Percentiles rank a stretch among this genome's conserved stretches.
Evolutionary conservation across 2,113 vertebrate species (phyloP).

Genomic region (Mionectes macconnelli): DNA sequence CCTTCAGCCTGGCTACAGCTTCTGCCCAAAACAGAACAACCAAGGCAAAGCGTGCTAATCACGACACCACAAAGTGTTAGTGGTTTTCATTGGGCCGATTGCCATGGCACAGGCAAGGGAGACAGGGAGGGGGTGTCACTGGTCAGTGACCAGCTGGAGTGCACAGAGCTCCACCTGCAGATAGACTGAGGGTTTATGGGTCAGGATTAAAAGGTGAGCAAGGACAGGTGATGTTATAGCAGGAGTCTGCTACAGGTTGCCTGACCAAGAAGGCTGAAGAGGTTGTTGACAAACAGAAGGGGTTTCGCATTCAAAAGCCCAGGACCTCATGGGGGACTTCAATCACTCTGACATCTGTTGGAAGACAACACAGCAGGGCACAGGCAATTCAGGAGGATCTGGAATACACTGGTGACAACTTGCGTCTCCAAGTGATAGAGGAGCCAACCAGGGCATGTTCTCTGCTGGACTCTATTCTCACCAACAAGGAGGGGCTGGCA

Average conservation of each 20-base stretch:
- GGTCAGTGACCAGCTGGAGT: neutral
- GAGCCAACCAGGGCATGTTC: neutral
- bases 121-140: neutral
- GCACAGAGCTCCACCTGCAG: too few species aligned
- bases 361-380: neutral
- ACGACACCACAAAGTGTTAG: fast-evolving
- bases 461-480: neutral
- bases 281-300: neutral
- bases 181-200: neutral
- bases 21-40: neutral
- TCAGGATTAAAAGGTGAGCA: neutral
- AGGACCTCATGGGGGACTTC: neutral
- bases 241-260: neutral
- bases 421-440: neutral
- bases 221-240: neutral
- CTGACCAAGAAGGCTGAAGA: neutral
- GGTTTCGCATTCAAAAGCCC: neutral
- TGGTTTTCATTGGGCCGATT: neutral
- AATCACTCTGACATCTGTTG: neutral
- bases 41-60: neutral
- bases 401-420: neutral
- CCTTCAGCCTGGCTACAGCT: neutral
- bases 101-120: neutral
- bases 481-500: neutral
- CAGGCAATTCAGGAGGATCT: neutral